Evolutionary conservation across 1,140 invertebrate species (phyloP), one percentile per base, ranked within the genome.

Genomic region (Papilio aristodemus): DNA sequence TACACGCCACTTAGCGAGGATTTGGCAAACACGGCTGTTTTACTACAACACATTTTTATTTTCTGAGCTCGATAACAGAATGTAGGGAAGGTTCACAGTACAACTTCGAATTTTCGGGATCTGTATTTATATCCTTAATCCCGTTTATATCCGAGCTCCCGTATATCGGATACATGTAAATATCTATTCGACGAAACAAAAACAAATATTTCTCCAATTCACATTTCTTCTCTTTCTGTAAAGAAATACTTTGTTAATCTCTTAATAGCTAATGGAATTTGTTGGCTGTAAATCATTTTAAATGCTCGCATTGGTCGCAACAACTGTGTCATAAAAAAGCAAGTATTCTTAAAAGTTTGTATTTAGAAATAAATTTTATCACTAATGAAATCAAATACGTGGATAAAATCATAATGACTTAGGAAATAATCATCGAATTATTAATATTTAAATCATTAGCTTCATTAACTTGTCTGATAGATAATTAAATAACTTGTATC

Each of bases 111-210:
- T 66, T 50, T 66, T 50, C 25, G 41, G 41, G 43, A 50, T 66
- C 50, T 50, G 63, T 66, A 32, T 66, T 66, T 66, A 66, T 66
- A 50, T 41, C 60, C 63, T 37, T 66, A 66, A 66, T 66, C 63
- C 63, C 27, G 43, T 50, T 50, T 66, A 66, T 66, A 66, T 46
- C 22, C 63, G 43, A 50, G 63, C 63, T 50, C n/a, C 41, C 36
- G 41, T 66, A 37, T 64, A 19, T 64, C 43, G 25, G 41, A 66
- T 66, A 50, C 63, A 50, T 66, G 63, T 66, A 66, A 66, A 66
- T 63, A 43, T 66, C 37, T 63, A 46, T 41, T 9, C 63, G 43
- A 32, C 50, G 19, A 25, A 66, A 54, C 41, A 37, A 50, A 66
- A 50, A 36, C 11, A 66, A 66, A 50, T 11, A 66, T 36, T 39